Conservation (phyloP, 2,888 invertebrate genomes). For the Latrodectus hesperus region DNA sequence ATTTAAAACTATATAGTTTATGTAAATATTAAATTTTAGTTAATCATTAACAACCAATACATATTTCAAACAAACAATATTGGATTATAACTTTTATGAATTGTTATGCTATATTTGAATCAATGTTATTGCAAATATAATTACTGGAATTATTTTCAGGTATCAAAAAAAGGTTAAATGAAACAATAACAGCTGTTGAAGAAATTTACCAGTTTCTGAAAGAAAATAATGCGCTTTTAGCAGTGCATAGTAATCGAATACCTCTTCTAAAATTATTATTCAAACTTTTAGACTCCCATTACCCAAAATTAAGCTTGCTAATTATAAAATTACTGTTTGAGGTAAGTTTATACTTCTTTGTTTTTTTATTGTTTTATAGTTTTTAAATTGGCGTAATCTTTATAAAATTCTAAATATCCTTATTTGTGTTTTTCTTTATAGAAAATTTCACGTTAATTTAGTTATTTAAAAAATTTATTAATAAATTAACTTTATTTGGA, state of each 20-base stretch:
- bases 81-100: neutral
- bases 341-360: neutral
- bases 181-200: constrained; percentile 1
- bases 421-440: no score
- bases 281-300: constrained; percentile 41
- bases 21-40: neutral
- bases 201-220: constrained; percentile 17
- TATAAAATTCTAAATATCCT: no score
- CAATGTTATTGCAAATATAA: neutral
- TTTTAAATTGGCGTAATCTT: neutral
- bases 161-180: constrained; percentile 33
- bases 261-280: constrained; percentile 51
- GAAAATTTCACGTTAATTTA: no score
- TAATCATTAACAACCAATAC: neutral
- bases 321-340: constrained; percentile 33
- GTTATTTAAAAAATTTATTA: no score
- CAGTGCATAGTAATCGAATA: constrained; percentile 15
- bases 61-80: no score
- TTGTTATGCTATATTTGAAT: neutral
- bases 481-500: no score
- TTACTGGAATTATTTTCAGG: constrained; percentile 8
- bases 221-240: constrained; percentile 20
- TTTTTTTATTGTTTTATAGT: neutral
- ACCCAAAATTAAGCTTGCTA: constrained; percentile 30
- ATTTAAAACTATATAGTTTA: no score